Percentiles rank a stretch among this genome's conserved stretches.
Evolutionary conservation across 2,113 vertebrate genomes (phyloP).

Genomic region (Hemiscyllium ocellatum): DNA sequence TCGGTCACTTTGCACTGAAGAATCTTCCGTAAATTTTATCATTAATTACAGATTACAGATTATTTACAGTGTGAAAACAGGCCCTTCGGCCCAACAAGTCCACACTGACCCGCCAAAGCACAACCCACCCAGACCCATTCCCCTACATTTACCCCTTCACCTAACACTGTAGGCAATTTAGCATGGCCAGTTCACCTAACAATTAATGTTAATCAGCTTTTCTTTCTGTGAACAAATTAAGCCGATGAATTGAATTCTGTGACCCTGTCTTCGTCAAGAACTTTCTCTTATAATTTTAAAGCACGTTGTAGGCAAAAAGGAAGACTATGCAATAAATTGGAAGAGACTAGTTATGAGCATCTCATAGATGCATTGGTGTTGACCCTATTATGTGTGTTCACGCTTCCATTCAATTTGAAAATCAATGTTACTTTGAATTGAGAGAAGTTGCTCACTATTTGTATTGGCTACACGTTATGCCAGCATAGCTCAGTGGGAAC

Average conservation of each 20-base stretch:
- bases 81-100: too few relatives aligned
- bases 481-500: background rate
- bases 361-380: background rate
- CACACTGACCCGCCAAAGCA: too few relatives aligned
- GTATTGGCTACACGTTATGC: background rate
- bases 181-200: too few relatives aligned
- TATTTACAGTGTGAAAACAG: too few relatives aligned
- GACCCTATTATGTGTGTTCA: background rate
- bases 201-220: background rate
- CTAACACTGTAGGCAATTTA: too few relatives aligned
- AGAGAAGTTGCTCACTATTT: background rate
- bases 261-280: background rate
- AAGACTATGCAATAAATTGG: background rate
- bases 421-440: background rate
- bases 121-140: too few relatives aligned
- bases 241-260: too few relatives aligned
- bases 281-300: background rate
- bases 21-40: background rate
- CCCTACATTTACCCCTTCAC: too few relatives aligned
- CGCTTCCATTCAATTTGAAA: background rate
- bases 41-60: too few relatives aligned
- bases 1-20: background rate
- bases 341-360: background rate
- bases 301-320: background rate
- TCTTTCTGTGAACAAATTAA: background rate